A percentile compares a stretch with the other conserved stretches of the same genome.
These are phyloP conservation scores for Capitella teleta DNA, from an alignment of 1,140 invertebrate genomes.

Conservation along the genomic window DNA sequence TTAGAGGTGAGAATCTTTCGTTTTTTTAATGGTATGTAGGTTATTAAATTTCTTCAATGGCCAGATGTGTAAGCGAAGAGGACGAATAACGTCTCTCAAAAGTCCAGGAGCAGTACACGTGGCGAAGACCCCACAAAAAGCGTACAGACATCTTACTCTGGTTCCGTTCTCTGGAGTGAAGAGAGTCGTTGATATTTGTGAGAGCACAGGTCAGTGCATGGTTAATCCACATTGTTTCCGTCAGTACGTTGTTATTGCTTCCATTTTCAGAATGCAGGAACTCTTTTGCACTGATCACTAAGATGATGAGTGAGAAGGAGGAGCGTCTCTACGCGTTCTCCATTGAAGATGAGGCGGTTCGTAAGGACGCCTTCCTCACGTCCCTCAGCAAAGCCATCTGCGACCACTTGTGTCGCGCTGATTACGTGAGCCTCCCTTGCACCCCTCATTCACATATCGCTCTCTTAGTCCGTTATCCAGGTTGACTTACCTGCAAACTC, in stretches of 20 bases:
- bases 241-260: background rate
- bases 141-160: conserved; percentile 81
- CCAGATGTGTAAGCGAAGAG: conserved; percentile 64
- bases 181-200: conserved; percentile 76
- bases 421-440: conserved; percentile 34
- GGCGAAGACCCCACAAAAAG: conserved; percentile 56
- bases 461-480: background rate
- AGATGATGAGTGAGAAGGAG: conserved; percentile 67
- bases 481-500: too few species aligned
- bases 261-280: conserved; percentile 63
- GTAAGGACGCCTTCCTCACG: conserved; percentile 68
- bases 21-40: conserved; percentile 6
- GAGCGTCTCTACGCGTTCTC: conserved; percentile 79
- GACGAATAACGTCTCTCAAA: conserved; percentile 55
- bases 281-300: conserved; percentile 62
- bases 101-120: conserved; percentile 52
- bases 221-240: background rate
- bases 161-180: conserved; percentile 77
- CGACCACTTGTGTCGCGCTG: conserved; percentile 42
- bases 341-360: conserved; percentile 60
- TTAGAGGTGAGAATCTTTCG: conserved; percentile 57
- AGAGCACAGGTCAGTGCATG: conserved; percentile 56
- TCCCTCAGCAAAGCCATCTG: conserved; percentile 70
- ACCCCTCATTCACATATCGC: background rate
- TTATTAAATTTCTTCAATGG: too few species aligned